Base-by-base conservation (phyloP, 2,888 invertebrate genomes). In the Protodeltote pygarga region DNA sequence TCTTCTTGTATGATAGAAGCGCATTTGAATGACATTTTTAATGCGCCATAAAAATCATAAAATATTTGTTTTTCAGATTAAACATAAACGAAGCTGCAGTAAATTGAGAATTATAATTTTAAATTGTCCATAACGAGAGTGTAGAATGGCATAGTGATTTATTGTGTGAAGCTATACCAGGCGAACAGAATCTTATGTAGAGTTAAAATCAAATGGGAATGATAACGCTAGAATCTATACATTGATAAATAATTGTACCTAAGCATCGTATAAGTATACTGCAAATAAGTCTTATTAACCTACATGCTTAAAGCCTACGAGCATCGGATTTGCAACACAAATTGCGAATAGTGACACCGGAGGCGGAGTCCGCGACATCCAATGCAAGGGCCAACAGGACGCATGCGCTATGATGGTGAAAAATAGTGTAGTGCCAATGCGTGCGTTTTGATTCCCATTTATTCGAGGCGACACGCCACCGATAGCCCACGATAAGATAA, bases 361-460 rank as follows among this genome's bases (percentile, higher is more conserved):
- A 83, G 91, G 91, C 86, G 90, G 91, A 86, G 90, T 80, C 78
- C 66, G 70, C 65, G 67, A 66, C 67, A 73, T 75, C 90, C 90
- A 90, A 91, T 91, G 73, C 83, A 80, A 72, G 52, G 52, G 74
- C 66, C 21, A 66, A 64, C 51, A 57, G 31, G 48, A 72, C 89
- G 91, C 90, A 89, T 89, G 90, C 91, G 90, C 83, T 14, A 47
- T 53, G 28, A 23, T 21, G 17, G 10, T 25, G 29, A 16, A 51
- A 44, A 60, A 41, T 17, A 28, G 9, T 42, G 49, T 35, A 59
- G 39, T 27, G 38, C 49, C 59, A 62, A 79, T 81, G 81, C 85
- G 86, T 86, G 85, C 72, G 61, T 75, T 77, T 70, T 76, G 77
- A 79, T 78, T 74, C 75, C 70, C 75, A 74, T 82, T 85, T 76